Percentiles rank a stretch among this genome's conserved stretches.
Conservation (phyloP, 2,797 vertebrate species). For the Thripadectes ignobilis region DNA sequence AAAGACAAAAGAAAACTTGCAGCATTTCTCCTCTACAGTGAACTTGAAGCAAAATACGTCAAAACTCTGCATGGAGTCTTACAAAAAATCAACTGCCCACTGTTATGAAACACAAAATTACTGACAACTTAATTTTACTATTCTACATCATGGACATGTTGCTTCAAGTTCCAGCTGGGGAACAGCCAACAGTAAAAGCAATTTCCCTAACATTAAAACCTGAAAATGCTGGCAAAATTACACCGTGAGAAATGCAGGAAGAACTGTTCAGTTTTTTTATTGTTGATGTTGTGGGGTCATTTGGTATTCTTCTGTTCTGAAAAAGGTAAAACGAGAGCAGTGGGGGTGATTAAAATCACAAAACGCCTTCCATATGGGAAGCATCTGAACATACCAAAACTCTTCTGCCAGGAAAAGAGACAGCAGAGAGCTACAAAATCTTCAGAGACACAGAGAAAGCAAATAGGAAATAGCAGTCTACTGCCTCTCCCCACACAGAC, state of each 20-base stretch:
- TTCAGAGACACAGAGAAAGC: background rate
- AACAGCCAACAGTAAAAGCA: slow-evolving; percentile 13
- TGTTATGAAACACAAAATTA: slow-evolving; percentile 18
- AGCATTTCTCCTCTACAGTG: background rate
- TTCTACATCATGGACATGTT: background rate
- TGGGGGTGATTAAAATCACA: background rate
- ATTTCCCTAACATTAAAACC: background rate
- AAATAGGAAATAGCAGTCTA: background rate
- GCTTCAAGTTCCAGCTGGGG: background rate
- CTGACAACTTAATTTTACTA: slow-evolving; percentile 13
- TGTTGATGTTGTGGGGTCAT: background rate
- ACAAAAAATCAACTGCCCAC: background rate
- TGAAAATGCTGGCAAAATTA: background rate
- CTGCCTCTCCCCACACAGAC: background rate
- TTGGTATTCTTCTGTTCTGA: background rate
- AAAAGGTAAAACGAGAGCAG: slow-evolving; percentile 9
- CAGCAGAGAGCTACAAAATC: background rate
- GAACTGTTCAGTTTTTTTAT: background rate
- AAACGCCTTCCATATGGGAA: slow-evolving; percentile 20
- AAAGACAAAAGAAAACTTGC: slow-evolving; percentile 3
- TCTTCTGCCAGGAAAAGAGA: slow-evolving; percentile 3
- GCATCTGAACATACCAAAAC: background rate
- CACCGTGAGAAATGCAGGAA: background rate
- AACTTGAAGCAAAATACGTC: background rate
- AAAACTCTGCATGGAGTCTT: background rate